Evolutionary conservation across 2,113 vertebrate genomes (phyloP), one percentile per base, ranked within the genome.

Genomic region (Aleadryas rufinucha): DNA sequence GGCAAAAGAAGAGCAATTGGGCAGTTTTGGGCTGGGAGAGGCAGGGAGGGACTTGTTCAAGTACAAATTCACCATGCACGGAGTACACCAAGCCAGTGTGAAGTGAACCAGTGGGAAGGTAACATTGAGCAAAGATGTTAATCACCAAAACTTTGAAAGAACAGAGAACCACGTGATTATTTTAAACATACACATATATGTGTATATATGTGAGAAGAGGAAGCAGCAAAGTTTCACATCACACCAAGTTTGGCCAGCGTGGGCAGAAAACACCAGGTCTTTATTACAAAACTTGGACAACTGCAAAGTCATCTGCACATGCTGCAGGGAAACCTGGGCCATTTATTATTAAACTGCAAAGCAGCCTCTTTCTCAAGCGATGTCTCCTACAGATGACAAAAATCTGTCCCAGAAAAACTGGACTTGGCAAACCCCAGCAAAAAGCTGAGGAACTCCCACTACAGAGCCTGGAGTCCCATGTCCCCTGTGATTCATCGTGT

Each of bases 191-290:
- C 19, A 37, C 7, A 10, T 12, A 4, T 18, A 39, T 37, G 6
- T 60, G 13, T 13, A 8, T 5, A 11, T 14, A 7, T 22, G 27
- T 15, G 54, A 60, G 63, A 90, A 63, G 11, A 76, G 16, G 63
- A 88, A 80, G 42, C 3, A 65, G 64, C 50, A 72, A 74, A 90
- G 9, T 7, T 69, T 54, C 33, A 28, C 6, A 50, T 74, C 52
- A 54, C 8, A 16, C 5, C 0, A 2, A 74, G n/a, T 59, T 59
- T 33, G 59, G 31, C n/a, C 47, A 66, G 15, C 0, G 0, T 0
- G 1, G 59, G 24, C 33, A 84, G 42, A 63, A 50, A 14, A n/a
- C 7, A 50, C 1, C 9, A 45, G 26, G 11, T 50, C 21, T 33
- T 76, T 68, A 68, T 33, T 37, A 79, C 13, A 87, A 83, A 93